phyloP scores from a whole-genome alignment of 2,113 vertebrate species.

The Syngnathoides biaculeatus region DNA sequence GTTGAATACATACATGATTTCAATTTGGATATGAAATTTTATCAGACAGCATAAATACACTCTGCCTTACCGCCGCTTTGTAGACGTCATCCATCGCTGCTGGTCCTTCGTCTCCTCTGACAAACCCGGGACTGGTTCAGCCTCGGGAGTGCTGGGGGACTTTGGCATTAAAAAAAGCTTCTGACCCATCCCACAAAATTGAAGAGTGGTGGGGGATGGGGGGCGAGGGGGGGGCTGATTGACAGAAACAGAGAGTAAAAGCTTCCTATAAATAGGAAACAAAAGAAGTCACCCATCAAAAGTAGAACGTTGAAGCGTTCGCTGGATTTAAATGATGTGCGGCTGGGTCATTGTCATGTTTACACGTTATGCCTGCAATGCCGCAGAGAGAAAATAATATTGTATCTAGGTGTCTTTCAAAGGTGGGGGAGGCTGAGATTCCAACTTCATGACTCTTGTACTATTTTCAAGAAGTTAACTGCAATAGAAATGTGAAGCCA shows the following conservation, averaged over 20 bases:
- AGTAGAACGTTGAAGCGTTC: conserved; percentile 24
- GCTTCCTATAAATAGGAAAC: conserved; percentile 57
- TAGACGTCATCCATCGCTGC: conserved; percentile 79
- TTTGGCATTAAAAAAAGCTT: conserved; percentile 53
- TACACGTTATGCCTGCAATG: background rate
- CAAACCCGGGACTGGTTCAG: conserved; percentile 42
- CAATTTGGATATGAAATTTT: background rate
- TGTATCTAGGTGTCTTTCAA: background rate
- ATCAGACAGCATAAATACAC: background rate
- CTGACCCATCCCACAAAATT: conserved; percentile 51
- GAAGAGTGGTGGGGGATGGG: conserved; percentile 43
- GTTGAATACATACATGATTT: background rate
- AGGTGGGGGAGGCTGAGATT: background rate
- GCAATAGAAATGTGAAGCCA: background rate
- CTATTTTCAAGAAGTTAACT: background rate
- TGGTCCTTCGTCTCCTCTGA: conserved; percentile 32
- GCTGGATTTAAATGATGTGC: background rate
- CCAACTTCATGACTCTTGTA: conserved; percentile 2
- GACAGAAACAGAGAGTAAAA: conserved; percentile 36
- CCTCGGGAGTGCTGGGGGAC: conserved; percentile 54
- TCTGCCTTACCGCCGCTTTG: conserved; percentile 71
- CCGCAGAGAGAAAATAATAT: background rate
- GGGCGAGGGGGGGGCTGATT: conserved; percentile 39
- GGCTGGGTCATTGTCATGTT: background rate
- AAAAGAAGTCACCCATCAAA: conserved; percentile 48